Base-by-base conservation (phyloP, 2,888 invertebrate genomes). In the Eilema sororculum region DNA sequence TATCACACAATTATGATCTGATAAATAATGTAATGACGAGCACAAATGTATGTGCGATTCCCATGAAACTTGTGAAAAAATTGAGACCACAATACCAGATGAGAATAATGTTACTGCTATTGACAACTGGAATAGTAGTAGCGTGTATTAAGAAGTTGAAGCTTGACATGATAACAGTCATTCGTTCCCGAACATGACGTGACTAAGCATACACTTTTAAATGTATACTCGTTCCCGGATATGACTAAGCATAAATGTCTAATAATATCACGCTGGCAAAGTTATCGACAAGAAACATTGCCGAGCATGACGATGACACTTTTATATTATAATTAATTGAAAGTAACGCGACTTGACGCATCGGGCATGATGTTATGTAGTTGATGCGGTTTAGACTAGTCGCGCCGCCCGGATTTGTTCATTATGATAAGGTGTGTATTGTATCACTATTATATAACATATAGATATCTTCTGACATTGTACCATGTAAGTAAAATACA, bases 401-500 rank as follows among this genome's bases (percentile, higher is more conserved):
- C 62, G 58, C 58, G 20, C n/a, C 20, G 6, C 22, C 25, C 33
- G 61, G 57, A 58, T 24, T 63, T 5, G 63, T 60, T 63, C 63
- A 69, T 65, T 58, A 30, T 56, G n/a, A 13, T 64, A 68, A 68
- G 63, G 24, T 28, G 61, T 72, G 65, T 62, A 64, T 52, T 71
- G 63, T 65, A 72, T 66, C 69, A 58, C 69, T 65, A 52, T 72
- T 58, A 41, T 72, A 62, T 66, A 46, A 56, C 52, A 58, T 28
- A 61, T 67, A 67, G 58, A 52, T 64, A 71, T 64, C 30, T 58
- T 37, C 62, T 58, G 67, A 79, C 75, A 84, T 79, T 85, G 84
- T 87, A 87, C 81, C 74, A 74, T 78, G 71, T 86, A 88, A 89
- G 86, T 81, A 84, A 88, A 89, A 80, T 88, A 88, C 88, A 89